Evolutionary conservation across 2,797 vertebrate species (phyloP), one percentile per base, ranked within the genome.

Genomic region (Spondyliosoma cantharus): DNA sequence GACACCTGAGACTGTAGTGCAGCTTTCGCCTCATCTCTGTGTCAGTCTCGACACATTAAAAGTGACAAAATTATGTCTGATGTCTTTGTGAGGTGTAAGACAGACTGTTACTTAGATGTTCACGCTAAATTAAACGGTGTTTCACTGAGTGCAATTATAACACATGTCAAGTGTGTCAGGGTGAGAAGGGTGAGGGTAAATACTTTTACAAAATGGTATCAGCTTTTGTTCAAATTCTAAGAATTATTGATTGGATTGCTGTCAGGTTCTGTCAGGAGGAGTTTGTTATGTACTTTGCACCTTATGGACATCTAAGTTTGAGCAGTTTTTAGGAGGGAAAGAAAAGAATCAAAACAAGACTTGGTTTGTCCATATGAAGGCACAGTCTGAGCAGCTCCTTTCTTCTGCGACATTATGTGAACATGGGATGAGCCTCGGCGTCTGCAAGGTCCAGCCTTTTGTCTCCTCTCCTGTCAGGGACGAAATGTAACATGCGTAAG

Each of bases 401-500:
- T 76, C 48, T 64, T 73, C 46, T 32, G 62, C 80, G 61, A 65
- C 63, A 42, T 60, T 64, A 70, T 61, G 72, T 50, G 70, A 86
- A 80, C 82, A 87, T 58, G 50, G 81, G 81, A 86, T 82, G 81
- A 84, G 72, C 69, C 81, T 78, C 76, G 70, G 71, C 63, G 76
- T 82, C 60, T 90, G 81, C 83, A 88, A 89, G 85, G 81, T 90
- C 68, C 74, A 68, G 81, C 65, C 52, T 71, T 89, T 86, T 90
- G 76, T 87, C 71, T 81, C 77, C 61, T 68, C 16, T 79, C 43
- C 75, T 80, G 85, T 88, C 83, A 74, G 52, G 13, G 76, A 80
- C 87, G 91, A 90, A 81, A 91, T 89, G 86, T 83, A 91, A 86
- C 83, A 87, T 6, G 49, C 52, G 7, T 91, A 89, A 92, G 86